These are phyloP conservation scores for Mythimna albipuncta DNA, from an alignment of 2,888 invertebrate genomes.

Conservation along the genomic window DNA sequence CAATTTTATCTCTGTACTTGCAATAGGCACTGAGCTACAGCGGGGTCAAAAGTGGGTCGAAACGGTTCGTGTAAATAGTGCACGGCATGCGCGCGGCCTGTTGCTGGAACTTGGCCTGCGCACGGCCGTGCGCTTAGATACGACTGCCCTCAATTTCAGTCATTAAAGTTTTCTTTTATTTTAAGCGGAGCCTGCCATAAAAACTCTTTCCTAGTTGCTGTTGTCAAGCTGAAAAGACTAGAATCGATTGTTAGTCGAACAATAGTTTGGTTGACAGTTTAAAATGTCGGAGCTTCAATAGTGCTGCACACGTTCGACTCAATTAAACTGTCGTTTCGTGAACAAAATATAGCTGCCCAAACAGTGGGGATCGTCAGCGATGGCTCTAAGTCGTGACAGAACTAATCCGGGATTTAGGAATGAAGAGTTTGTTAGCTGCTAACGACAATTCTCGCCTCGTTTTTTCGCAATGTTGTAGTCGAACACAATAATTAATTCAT, in stretches of 20 bases:
- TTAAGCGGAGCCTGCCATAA: slow-evolving; percentile 5
- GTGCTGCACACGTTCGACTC: slow-evolving; percentile 37
- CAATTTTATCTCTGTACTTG: too few relatives aligned
- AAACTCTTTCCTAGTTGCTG: slow-evolving; percentile 18
- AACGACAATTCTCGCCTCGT: not conserved
- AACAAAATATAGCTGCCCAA: slow-evolving; percentile 46
- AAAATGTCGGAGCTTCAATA: slow-evolving; percentile 50
- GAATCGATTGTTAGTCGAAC: slow-evolving; percentile 48
- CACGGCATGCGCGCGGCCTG: too few relatives aligned
- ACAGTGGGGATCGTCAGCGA: slow-evolving; percentile 37
- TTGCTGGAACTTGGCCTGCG: too few relatives aligned
- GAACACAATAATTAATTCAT: not conserved
- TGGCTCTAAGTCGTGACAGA: slow-evolving; percentile 40
- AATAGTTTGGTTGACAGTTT: slow-evolving; percentile 50
- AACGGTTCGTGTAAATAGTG: too few relatives aligned
- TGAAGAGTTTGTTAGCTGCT: slow-evolving; percentile 13
- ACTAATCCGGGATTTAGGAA: slow-evolving; percentile 31
- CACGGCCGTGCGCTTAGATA: not conserved
- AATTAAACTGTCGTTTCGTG: slow-evolving; percentile 54
- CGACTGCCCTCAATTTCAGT: slow-evolving; percentile 8
- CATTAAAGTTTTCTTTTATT: slow-evolving; percentile 17
- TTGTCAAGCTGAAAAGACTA: slow-evolving; percentile 24
- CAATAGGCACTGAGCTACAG: too few relatives aligned
- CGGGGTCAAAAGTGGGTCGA: too few relatives aligned
- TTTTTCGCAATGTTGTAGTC: not conserved